Conservation (phyloP, 1,140 invertebrate species). For the Drosophila pruinosa region DNA sequence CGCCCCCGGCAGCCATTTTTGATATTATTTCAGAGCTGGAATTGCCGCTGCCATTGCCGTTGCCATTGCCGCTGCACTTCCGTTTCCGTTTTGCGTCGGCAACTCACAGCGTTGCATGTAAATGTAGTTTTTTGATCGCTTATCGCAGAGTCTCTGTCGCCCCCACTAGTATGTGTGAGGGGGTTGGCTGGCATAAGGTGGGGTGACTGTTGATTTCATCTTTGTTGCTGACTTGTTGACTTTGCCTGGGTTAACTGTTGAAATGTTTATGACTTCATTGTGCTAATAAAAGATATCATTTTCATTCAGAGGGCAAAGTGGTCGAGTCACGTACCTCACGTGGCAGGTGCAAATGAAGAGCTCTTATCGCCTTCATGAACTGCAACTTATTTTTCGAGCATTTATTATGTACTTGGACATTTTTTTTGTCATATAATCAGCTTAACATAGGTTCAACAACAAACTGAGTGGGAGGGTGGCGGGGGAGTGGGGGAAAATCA, state of each 20-base stretch:
- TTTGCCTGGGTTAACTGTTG: slow-evolving; percentile 66
- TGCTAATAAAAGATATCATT: slow-evolving; percentile 78
- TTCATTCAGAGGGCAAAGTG: slow-evolving; percentile 11
- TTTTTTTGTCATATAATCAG: slow-evolving; percentile 57
- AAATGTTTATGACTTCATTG: slow-evolving; percentile 79
- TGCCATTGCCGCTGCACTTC: slow-evolving; percentile 56
- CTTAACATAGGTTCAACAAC: slow-evolving; percentile 70
- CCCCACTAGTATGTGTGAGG: neutral
- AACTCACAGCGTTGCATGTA: slow-evolving; percentile 65
- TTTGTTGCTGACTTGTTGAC: slow-evolving; percentile 77
- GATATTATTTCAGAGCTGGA: slow-evolving; percentile 74
- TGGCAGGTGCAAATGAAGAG: slow-evolving; percentile 21
- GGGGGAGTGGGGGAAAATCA: slow-evolving; percentile 38
- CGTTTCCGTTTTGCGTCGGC: slow-evolving; percentile 63
- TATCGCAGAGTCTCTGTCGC: slow-evolving; percentile 42
- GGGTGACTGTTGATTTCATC: slow-evolving; percentile 75
- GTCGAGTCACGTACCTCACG: slow-evolving; percentile 23
- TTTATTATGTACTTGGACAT: neutral
- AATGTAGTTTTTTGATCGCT: slow-evolving; percentile 73
- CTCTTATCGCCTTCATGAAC: slow-evolving; percentile 13
- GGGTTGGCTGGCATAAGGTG: slow-evolving; percentile 44
- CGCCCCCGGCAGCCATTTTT: slow-evolving; percentile 78
- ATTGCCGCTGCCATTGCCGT: neutral
- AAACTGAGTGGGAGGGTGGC: neutral
- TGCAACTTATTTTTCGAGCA: neutral